These are phyloP conservation scores for Danaus melanippus DNA, from an alignment of 1,140 invertebrate genomes.

Conservation along the genomic window DNA sequence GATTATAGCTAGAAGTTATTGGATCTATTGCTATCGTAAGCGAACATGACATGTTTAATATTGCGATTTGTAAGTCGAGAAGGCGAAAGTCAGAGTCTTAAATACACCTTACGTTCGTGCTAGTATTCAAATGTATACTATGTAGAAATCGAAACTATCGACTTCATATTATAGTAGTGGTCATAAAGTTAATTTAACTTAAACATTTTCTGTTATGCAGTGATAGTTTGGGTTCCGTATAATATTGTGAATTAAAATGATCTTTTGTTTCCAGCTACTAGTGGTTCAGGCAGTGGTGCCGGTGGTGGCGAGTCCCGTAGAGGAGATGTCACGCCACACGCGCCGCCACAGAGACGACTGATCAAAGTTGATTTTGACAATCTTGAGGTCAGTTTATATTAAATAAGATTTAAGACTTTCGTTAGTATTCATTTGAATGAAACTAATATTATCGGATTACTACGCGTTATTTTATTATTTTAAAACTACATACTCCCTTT, in stretches of 20 bases:
- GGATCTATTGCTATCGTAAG: no score
- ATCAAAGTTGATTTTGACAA: slow-evolving; percentile 81
- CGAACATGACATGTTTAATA: no score
- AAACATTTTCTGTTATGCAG: no score
- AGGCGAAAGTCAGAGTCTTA: slow-evolving; percentile 11
- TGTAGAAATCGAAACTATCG: background rate
- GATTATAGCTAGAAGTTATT: no score
- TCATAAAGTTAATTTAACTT: no score
- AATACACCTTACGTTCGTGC: background rate
- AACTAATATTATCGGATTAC: no score
- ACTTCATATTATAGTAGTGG: no score
- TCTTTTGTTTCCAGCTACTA: slow-evolving; percentile 52
- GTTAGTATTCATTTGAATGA: no score
- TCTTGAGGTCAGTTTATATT: slow-evolving; percentile 64
- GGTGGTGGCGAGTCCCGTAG: slow-evolving; percentile 44
- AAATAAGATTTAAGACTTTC: no score
- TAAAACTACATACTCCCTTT: no score
- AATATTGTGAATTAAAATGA: slow-evolving; percentile 5
- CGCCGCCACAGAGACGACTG: slow-evolving; percentile 70
- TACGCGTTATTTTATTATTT: no score
- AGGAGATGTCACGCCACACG: slow-evolving; percentile 52
- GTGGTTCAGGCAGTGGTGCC: slow-evolving; percentile 40
- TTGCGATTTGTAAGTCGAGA: background rate
- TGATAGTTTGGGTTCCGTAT: background rate
- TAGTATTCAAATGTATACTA: slow-evolving; percentile 3